Evolutionary conservation across 2,888 invertebrate genomes (phyloP).

Genomic region (Melanostoma mellinum): DNA sequence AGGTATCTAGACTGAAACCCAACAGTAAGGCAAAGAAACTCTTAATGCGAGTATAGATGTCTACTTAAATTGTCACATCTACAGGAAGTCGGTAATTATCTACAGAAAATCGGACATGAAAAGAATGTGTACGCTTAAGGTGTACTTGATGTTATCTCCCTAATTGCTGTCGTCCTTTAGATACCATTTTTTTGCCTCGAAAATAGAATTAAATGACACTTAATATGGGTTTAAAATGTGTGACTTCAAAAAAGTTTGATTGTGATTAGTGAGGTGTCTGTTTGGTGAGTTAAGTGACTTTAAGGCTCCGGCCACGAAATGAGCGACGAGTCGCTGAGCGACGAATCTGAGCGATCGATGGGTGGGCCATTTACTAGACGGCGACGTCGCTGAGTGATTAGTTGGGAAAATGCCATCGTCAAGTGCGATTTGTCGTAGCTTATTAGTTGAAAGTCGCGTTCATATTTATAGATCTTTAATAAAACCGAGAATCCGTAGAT

Average conservation of each 20-base stretch:
- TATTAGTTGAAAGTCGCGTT: no score
- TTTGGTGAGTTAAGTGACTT: neutral
- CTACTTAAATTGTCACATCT: conserved; percentile 6
- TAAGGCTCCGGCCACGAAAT: no score
- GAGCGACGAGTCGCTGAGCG: no score
- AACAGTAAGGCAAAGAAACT: neutral
- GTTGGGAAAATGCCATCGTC: no score
- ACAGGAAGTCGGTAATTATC: conserved; percentile 34
- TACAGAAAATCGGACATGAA: conserved; percentile 27
- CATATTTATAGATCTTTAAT: no score
- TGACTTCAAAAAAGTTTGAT: neutral
- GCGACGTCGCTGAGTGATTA: no score
- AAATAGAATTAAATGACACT: conserved; percentile 30
- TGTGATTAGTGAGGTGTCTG: neutral
- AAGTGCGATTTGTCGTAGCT: no score
- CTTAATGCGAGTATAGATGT: conserved; percentile 13
- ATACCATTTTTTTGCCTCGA: neutral
- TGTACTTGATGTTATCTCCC: conserved; percentile 7
- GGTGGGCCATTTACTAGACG: no score
- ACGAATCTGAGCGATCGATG: no score
- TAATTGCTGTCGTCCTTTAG: conserved; percentile 23
- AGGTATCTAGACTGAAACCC: conserved; percentile 6
- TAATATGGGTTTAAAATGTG: neutral
- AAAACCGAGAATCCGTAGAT: no score
- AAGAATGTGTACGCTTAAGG: conserved; percentile 26